Evolutionary conservation across 1,140 invertebrate genomes (phyloP).

Genomic region (Hestina assimilis): DNA sequence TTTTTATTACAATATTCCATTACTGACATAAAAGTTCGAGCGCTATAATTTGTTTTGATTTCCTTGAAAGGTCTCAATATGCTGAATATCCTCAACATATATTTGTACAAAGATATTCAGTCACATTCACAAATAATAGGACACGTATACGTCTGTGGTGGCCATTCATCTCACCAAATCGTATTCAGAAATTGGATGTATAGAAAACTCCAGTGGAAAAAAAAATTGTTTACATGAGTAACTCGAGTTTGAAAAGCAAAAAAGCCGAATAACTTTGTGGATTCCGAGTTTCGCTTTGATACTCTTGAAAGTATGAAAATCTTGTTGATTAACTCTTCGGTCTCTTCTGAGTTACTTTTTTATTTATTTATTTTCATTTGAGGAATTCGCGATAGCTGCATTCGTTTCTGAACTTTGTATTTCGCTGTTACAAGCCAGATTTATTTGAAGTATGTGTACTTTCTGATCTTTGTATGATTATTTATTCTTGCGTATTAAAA

Average conservation of each 20-base stretch:
- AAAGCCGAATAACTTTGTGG: slow-evolving; percentile 44
- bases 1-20: too few relatives aligned
- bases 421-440: neutral
- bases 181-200: slow-evolving; percentile 39
- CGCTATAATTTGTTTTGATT: too few relatives aligned
- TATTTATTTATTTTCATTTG: slow-evolving; percentile 24
- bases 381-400: slow-evolving; percentile 24
- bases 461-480: too few relatives aligned
- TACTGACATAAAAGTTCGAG: too few relatives aligned
- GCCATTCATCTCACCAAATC: slow-evolving; percentile 30
- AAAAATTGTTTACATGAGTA: slow-evolving; percentile 45
- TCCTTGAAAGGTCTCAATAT: too few relatives aligned
- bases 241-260: slow-evolving; percentile 41
- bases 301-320: slow-evolving; percentile 56
- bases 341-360: slow-evolving; percentile 27
- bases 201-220: slow-evolving; percentile 37
- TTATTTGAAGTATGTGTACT: neutral
- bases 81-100: neutral
- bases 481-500: too few relatives aligned
- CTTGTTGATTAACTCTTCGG: slow-evolving; percentile 59
- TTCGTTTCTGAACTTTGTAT: neutral
- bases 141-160: slow-evolving; percentile 13
- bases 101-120: neutral
- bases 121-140: slow-evolving; percentile 24
- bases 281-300: slow-evolving; percentile 55